Base-by-base conservation (phyloP, 2,797 vertebrate species). In the Anabacerthia variegaticeps region DNA sequence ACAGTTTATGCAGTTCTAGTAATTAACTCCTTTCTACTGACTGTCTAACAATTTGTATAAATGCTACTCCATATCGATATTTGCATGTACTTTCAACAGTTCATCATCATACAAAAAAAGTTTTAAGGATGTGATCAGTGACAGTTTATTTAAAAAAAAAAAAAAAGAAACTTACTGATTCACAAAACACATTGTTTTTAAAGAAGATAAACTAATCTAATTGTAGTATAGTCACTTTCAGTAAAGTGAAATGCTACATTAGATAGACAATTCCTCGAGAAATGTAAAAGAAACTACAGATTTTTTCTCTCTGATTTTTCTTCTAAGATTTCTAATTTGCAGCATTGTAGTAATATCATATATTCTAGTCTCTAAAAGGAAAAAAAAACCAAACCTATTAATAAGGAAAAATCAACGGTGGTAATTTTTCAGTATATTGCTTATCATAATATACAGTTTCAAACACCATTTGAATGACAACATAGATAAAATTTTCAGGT, bases 11-110 rank as follows among this genome's bases (percentile, higher is more conserved):
- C 27, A 85, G 30, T 72, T 85, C 30, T 80, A 80, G 81, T 66
- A 90, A 89, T 66, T 62, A 92, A 83, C 41, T 52, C 11, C 17
- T 84, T 92, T 89, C 67, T 73, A 62, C 62, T 94, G 82, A 80
- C 37, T 72, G 10, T n/a, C 43, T 83, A 75, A 75, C 21, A 21
- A 84, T 54, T 91, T 93, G 34, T 89, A 82, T 85, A 85, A 93
- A 83, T 73, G 32, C 19, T 49, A 62, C 10, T 32, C 5, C 11
- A 56, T 20, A 20, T 28, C 12, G 14, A 61, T n/a, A 61, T 66
- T 91, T 84, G 34, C 34, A 75, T 44, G 16, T 59, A 56, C 26
- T 68, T 72, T 52, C 3, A 9, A 37, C 36, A 93, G 28, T n/a
- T 65, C 63, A 81, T 54, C 26, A 88, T 43, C 32, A 46, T 5